Base-by-base conservation (phyloP, 2,888 invertebrate species). In the Agrochola litura region DNA sequence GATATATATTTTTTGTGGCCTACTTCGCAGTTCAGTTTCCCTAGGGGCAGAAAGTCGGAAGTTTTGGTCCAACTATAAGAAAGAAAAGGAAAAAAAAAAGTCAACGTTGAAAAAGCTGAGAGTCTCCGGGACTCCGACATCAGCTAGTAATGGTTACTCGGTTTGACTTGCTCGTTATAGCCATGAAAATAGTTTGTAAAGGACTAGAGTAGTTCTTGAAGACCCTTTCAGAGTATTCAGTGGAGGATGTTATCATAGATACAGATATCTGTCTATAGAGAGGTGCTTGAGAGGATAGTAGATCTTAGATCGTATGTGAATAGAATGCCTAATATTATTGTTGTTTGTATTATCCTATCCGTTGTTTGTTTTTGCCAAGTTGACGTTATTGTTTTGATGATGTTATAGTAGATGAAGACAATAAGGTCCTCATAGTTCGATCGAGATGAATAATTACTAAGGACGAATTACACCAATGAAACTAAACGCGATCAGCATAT, bases 141-240 rank as follows among this genome's bases (percentile, higher is more conserved):
- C 68, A 63, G 43, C 66, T 46, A 66, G 81, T 84, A 86, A 84
- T 88, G 77, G 86, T 82, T 64, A 68, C 74, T 70, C 64, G 49
- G 73, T 67, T 68, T 72, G 65, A 52, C 46, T 67, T 70, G 67
- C 76, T 87, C 72, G 75, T 86, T 87, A 86, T 61, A 49, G 72
- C 73, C 14, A 77, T 52, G 52, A 65, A 69, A 76, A 81, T 73
- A 73, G 66, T 81, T 81, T 76, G 69, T 75, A 22, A 65, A 58
- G 77, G 43, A 43, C 61, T 52, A 46, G 67, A 77, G 5, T 12
- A 14, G 43, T 46, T 71, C 72, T 68, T 60, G 52, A 52, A n/a
- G 60, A 54, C 49, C 30, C 64, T 5, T 37, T 37, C 37, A 37
- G 9, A 54, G 22, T 10, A n/a, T 82, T 54, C 41, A 69, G 54